Evolutionary conservation across 2,797 vertebrate species (phyloP), one percentile per base, ranked within the genome.

Genomic region (Alauda arvensis): DNA sequence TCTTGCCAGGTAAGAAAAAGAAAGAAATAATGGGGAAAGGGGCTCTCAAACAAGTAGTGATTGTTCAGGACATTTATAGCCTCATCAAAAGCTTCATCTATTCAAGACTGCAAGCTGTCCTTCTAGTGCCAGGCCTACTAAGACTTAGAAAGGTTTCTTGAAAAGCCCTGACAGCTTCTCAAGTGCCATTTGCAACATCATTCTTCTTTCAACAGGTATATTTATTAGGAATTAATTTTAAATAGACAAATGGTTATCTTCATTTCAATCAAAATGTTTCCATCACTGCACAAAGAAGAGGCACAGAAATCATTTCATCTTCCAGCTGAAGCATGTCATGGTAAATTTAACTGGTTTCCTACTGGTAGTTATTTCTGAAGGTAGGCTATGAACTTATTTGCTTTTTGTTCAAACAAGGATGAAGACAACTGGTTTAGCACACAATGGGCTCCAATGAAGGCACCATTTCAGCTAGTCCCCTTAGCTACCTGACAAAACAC

Each of bases 71-170:
- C 48, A 28, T 33, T 42, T 53, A 65, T 0, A 25, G 43, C 12
- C 18, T 43, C 31, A 33, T 34, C 33, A 57, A 85, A 83, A 72
- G 21, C 37, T 83, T 53, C 12, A 46, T 3, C n/a, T 24, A 6
- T 31, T 83, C 52, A 60, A 62, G 43, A 70, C 12, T 13, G 5
- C 12, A 59, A 65, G 48, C 8, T 23, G 21, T 52, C 29, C 26
- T 33, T 39, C 2, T 40, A 33, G 28, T 79, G 68, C 20, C 2
- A 0, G 0, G 49, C 49, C 14, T 49, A 66, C 31, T 39, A 37
- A 52, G 21, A 39, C 25, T 89, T 42, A 24, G 42, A 85, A 79
- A 79, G 3, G 24, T 42, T 74, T 83, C 48, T 33, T 62, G n/a
- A 53, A 56, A 85, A 77, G 55, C 31, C 43, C 43, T 56, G 46